A percentile compares a stretch with the other conserved stretches of the same genome.
phyloP scores from a whole-genome alignment of 2,797 vertebrate genomes.

The Naso thynnoides region DNA sequence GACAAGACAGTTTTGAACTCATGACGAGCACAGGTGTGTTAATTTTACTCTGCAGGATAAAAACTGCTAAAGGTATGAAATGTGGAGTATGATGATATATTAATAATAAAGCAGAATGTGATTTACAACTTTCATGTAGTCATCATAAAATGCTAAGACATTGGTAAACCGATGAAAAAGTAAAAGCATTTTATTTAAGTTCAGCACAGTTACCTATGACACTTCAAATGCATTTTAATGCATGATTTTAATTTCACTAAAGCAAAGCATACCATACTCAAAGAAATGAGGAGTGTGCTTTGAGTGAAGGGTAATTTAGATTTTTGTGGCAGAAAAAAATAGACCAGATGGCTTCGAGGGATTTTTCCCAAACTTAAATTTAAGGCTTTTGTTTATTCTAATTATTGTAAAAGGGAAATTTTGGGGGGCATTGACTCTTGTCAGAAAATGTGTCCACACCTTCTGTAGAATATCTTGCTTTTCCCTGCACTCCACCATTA shows the following conservation, averaged over 20 bases:
- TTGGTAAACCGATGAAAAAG: too few relatives aligned
- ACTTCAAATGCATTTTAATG: not conserved
- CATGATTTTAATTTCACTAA: too few relatives aligned
- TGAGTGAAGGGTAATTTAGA: not conserved
- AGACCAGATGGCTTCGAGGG: not conserved
- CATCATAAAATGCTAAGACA: too few relatives aligned
- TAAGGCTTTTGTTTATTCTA: not conserved
- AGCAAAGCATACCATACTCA: not conserved
- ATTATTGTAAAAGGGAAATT: not conserved
- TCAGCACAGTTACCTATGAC: not conserved
- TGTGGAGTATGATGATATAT: too few relatives aligned
- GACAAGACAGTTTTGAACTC: slow-evolving; percentile 46
- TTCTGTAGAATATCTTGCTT: not conserved
- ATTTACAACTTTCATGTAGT: too few relatives aligned
- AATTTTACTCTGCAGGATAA: not conserved
- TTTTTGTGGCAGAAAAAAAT: not conserved
- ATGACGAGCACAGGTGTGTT: not conserved
- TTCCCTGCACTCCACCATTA: not conserved
- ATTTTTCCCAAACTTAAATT: not conserved
- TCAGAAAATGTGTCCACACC: not conserved
- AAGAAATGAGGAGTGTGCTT: not conserved
- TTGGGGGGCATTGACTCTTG: not conserved
- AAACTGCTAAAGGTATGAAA: not conserved
- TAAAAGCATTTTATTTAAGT: not conserved
- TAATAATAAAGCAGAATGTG: too few relatives aligned